Evolutionary conservation across 2,797 vertebrate genomes (phyloP).

Genomic region (Fringilla coelebs): DNA sequence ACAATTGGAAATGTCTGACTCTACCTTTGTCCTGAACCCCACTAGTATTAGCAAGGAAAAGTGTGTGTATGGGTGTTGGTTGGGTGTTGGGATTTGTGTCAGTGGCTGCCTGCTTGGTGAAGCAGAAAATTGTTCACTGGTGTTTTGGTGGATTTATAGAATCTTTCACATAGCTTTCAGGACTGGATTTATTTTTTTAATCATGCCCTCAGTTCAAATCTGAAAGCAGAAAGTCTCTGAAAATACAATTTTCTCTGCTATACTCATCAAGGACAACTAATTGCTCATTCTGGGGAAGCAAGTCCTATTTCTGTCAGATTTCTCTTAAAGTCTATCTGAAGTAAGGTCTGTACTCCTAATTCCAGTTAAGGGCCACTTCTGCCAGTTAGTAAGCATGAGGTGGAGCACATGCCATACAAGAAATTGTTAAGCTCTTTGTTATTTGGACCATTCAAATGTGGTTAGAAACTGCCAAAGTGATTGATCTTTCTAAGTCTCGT

Average conservation of each 20-base stretch:
- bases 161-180: neutral
- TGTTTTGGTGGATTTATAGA: neutral
- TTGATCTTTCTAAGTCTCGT: neutral
- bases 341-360: neutral
- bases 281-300: neutral
- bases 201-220: neutral
- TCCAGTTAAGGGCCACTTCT: neutral
- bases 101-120: neutral
- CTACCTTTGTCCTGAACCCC: neutral
- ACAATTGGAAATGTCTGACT: neutral
- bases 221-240: neutral
- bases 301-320: neutral
- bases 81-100: neutral
- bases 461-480: neutral
- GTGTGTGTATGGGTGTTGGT: accelerated
- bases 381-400: neutral
- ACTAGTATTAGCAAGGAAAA: neutral
- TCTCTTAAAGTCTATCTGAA: neutral
- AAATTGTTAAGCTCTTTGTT: neutral
- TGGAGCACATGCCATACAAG: neutral
- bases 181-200: neutral
- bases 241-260: neutral
- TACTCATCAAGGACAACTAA: neutral
- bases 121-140: neutral
- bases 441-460: neutral